phyloP scores from a whole-genome alignment of 2,888 invertebrate genomes.

The Habroteleia sp. region DNA sequence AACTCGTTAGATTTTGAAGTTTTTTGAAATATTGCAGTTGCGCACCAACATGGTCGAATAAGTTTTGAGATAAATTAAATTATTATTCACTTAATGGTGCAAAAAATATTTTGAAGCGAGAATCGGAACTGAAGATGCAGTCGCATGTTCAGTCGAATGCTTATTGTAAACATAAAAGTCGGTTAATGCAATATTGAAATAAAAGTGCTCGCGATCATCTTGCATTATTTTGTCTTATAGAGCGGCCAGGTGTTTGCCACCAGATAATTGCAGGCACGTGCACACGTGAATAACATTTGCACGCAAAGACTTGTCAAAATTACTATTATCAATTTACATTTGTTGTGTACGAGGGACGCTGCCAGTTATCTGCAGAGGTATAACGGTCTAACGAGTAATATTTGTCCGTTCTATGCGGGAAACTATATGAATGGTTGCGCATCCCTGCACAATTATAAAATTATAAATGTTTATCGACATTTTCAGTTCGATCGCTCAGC shows the following conservation, averaged over 20 bases:
- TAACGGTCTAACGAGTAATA: slow-evolving; percentile 48
- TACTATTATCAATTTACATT: slow-evolving; percentile 56
- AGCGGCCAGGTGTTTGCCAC: slow-evolving; percentile 52
- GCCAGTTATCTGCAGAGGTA: slow-evolving; percentile 26
- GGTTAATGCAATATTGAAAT: slow-evolving; percentile 32
- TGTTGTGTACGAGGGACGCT: slow-evolving; percentile 20
- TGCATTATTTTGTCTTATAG: slow-evolving; percentile 29
- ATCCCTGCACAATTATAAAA: slow-evolving; percentile 3
- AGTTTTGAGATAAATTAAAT: too few species aligned
- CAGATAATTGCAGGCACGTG: slow-evolving; percentile 56
- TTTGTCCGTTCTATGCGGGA: slow-evolving; percentile 30
- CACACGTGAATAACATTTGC: slow-evolving; percentile 50
- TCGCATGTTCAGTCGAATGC: slow-evolving; percentile 2
- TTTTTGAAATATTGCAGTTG: too few species aligned
- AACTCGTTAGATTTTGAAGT: too few species aligned
- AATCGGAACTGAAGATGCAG: too few species aligned
- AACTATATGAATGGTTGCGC: not conserved
- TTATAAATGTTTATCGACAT: slow-evolving; percentile 11
- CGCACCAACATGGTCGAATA: too few species aligned
- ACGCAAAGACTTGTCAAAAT: slow-evolving; percentile 55
- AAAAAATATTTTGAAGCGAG: too few species aligned
- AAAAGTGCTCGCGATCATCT: slow-evolving; percentile 19
- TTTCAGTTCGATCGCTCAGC: not conserved
- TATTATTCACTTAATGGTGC: too few species aligned
- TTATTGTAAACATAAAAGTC: slow-evolving; percentile 5